A percentile compares a stretch with the other conserved stretches of the same genome.
phyloP scores from a whole-genome alignment of 2,113 vertebrate genomes.

The Tapirus terrestris region DNA sequence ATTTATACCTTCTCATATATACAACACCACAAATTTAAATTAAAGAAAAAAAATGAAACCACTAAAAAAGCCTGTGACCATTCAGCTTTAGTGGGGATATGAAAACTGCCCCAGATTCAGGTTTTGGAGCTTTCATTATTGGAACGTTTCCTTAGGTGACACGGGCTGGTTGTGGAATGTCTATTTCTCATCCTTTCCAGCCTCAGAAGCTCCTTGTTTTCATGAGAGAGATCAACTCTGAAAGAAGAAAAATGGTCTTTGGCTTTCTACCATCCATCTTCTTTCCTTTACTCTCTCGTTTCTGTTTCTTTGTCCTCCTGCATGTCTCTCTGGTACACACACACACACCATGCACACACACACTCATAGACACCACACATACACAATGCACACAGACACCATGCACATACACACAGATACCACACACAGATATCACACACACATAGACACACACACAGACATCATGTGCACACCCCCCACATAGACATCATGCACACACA shows the following conservation, averaged over 20 bases:
- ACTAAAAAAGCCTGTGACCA: neutral
- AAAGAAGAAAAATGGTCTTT: constrained; percentile 12
- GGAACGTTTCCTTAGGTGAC: neutral
- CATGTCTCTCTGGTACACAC: neutral
- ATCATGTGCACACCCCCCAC: too few species aligned
- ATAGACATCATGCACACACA: neutral
- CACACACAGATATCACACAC: neutral
- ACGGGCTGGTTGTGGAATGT: neutral
- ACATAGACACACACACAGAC: neutral
- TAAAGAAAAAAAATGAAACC: neutral
- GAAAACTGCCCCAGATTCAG: neutral
- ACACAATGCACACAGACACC: neutral
- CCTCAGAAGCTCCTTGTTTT: neutral
- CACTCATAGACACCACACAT: neutral
- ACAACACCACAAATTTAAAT: constrained; percentile 5
- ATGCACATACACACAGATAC: neutral
- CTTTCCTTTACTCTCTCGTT: neutral
- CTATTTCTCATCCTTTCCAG: neutral
- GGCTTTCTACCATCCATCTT: neutral
- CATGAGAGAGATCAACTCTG: neutral
- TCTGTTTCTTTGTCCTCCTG: neutral
- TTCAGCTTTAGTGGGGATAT: neutral
- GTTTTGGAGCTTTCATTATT: neutral
- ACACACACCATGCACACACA: neutral
- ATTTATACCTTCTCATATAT: neutral